Evolutionary conservation across 2,888 invertebrate genomes (phyloP).

Genomic region (Metallyticus violacea): DNA sequence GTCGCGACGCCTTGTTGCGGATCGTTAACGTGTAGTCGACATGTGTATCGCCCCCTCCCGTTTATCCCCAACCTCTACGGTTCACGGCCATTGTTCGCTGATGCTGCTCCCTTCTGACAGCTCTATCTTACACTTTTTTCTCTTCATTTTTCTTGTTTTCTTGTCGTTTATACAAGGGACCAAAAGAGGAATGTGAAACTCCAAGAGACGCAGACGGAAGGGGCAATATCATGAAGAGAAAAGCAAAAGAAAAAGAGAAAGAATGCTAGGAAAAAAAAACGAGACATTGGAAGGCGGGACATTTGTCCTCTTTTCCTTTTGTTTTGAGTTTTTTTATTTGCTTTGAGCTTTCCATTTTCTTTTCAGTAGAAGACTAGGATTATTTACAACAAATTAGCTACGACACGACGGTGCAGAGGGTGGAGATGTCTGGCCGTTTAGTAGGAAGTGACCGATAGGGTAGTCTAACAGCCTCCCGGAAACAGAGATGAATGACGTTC

Average conservation of each 20-base stretch:
- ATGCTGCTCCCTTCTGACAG: conserved; percentile 1
- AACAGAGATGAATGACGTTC: conserved; percentile 17
- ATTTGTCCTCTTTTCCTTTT: background rate
- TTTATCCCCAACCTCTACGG: background rate
- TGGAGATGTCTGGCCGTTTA: background rate
- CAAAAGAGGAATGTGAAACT: background rate
- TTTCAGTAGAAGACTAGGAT: background rate
- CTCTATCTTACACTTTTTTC: conserved; percentile 18
- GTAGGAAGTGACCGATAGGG: conserved; percentile 7
- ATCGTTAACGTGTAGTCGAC: background rate
- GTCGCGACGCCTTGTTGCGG: background rate
- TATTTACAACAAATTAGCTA: conserved; percentile 27
- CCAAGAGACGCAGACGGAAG: background rate
- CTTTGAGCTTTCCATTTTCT: background rate
- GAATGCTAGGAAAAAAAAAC: background rate
- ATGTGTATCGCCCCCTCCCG: conserved; percentile 5
- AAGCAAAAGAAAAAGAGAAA: background rate
- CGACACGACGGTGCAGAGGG: conserved; percentile 12
- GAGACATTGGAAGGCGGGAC: background rate
- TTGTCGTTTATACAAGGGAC: conserved; percentile 10
- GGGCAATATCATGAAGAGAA: background rate
- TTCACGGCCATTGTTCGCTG: conserved; percentile 5
- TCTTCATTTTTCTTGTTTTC: conserved; percentile 18
- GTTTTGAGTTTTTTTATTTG: background rate
- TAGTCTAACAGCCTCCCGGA: background rate